phyloP scores from a whole-genome alignment of 1,140 invertebrate genomes.

The Idris sp. region DNA sequence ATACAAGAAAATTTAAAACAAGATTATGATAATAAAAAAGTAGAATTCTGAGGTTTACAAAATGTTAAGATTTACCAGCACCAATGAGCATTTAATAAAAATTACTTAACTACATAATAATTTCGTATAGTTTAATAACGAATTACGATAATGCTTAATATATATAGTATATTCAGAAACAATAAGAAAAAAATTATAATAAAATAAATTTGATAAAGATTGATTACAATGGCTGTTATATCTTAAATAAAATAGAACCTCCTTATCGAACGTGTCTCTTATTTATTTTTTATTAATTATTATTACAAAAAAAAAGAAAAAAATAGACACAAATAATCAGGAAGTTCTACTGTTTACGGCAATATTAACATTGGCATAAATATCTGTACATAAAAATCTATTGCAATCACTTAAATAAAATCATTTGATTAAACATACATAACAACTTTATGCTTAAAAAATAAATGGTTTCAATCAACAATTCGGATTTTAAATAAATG shows the following conservation, averaged over 20 bases:
- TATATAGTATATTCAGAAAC: conserved; percentile 11
- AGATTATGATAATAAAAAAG: too few relatives aligned
- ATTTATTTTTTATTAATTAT: not conserved
- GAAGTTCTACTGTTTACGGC: conserved; percentile 19
- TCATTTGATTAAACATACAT: conserved; percentile 28
- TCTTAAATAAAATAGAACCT: conserved; percentile 20
- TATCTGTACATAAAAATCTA: conserved; percentile 37
- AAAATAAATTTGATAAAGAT: conserved; percentile 10
- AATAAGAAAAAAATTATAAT: not conserved
- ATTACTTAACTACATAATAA: conserved; percentile 60
- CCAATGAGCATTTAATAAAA: conserved; percentile 75
- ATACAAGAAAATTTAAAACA: too few relatives aligned
- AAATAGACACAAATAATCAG: conserved; percentile 10
- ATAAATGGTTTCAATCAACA: conserved; percentile 17
- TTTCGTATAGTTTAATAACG: conserved; percentile 30
- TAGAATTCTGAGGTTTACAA: not conserved
- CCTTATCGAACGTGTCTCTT: conserved; percentile 2
- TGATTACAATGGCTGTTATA: conserved; percentile 1
- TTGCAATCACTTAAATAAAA: conserved; percentile 30
- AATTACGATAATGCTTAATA: conserved; percentile 19
- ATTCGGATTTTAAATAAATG: conserved; percentile 24
- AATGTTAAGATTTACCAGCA: conserved; percentile 69
- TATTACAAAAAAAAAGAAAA: not conserved
- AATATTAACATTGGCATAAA: conserved; percentile 47
- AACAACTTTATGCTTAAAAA: conserved; percentile 27